Percentiles rank a stretch among this genome's conserved stretches.
Evolutionary conservation across 2,113 vertebrate genomes (phyloP).

Genomic region (Pelecanus crispus): DNA sequence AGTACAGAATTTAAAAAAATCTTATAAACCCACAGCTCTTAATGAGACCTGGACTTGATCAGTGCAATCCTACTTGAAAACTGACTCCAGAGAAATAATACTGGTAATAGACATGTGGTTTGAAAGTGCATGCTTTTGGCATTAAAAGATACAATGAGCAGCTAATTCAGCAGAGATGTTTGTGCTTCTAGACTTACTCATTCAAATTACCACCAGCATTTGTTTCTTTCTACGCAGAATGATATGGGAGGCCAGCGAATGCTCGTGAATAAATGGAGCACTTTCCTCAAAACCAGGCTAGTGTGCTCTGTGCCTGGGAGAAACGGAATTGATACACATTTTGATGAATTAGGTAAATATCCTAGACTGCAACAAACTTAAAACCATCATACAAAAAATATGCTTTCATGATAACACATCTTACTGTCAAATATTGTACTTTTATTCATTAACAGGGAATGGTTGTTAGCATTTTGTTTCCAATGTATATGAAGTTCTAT

Average conservation of each 20-base stretch:
- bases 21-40: background rate
- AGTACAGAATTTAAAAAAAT: background rate
- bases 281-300: conserved; percentile 90
- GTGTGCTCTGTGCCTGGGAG: conserved; percentile 90
- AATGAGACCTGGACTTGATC: conserved; percentile 6
- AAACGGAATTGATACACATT: conserved; percentile 93
- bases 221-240: conserved; percentile 76
- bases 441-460: background rate
- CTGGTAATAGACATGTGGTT: background rate
- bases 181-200: conserved; percentile 34
- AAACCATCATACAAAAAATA: background rate
- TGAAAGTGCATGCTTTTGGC: background rate
- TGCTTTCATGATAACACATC: background rate
- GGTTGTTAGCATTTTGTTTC: background rate
- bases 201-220: background rate
- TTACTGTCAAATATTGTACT: background rate
- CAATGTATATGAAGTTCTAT: background rate
- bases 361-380: background rate
- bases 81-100: background rate
- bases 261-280: conserved; percentile 95
- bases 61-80: background rate
- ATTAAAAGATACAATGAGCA: background rate
- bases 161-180: background rate
- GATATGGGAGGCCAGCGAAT: conserved; percentile 92
- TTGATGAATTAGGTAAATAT: conserved; percentile 90